Evolutionary conservation across 2,888 invertebrate species (phyloP).

Genomic region (Bellardia pandia): DNA sequence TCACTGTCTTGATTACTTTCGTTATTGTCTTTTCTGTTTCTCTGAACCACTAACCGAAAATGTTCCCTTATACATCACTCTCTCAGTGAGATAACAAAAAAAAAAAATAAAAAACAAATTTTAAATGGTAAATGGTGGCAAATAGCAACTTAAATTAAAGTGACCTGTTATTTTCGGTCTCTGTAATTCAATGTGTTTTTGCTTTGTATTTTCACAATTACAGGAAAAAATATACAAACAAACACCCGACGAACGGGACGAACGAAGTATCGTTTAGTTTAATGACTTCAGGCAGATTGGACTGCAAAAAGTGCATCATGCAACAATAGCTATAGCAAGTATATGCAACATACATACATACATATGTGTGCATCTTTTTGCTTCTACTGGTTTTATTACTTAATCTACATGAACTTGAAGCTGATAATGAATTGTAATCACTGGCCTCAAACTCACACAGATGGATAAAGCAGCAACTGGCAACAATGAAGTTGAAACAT

Average conservation of each 20-base stretch:
- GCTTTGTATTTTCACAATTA: slow-evolving; percentile 33
- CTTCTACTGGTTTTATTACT: slow-evolving; percentile 63
- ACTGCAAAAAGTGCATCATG: slow-evolving; percentile 56
- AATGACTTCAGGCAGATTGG: slow-evolving; percentile 60
- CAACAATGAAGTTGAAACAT: slow-evolving; percentile 35
- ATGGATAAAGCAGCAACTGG: slow-evolving; percentile 1
- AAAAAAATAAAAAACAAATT: too few species aligned
- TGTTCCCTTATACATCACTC: too few species aligned
- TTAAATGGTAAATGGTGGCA: too few species aligned
- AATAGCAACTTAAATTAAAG: too few species aligned
- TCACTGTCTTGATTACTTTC: too few species aligned
- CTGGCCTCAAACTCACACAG: slow-evolving; percentile 55
- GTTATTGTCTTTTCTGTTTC: too few species aligned
- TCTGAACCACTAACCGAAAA: too few species aligned
- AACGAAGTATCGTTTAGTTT: slow-evolving; percentile 40
- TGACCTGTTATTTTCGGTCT: too few species aligned
- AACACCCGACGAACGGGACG: not conserved
- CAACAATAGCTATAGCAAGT: slow-evolving; percentile 32
- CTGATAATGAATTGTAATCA: slow-evolving; percentile 72
- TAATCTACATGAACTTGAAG: slow-evolving; percentile 73
- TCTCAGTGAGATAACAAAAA: too few species aligned
- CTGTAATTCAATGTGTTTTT: slow-evolving; percentile 24
- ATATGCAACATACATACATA: slow-evolving; percentile 44
- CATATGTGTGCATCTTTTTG: not conserved
- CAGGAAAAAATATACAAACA: slow-evolving; percentile 4